Conservation (phyloP, 2,797 vertebrate genomes). For the Epinephelus malabaricus region DNA sequence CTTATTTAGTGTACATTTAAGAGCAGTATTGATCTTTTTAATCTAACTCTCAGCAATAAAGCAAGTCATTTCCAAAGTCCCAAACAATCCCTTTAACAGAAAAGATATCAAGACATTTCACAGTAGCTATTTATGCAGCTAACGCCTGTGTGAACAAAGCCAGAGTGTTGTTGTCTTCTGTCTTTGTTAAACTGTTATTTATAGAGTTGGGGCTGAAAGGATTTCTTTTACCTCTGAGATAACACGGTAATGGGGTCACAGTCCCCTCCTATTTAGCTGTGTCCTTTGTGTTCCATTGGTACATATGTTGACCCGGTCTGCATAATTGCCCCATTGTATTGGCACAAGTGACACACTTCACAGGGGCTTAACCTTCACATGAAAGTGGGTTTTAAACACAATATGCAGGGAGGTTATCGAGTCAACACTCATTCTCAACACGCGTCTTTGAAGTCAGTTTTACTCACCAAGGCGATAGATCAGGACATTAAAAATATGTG, state of each 20-base stretch:
- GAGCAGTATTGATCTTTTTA: background rate
- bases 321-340: conserved; percentile 66
- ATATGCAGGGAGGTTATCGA: conserved; percentile 34
- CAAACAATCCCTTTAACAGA: background rate
- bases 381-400: conserved; percentile 47
- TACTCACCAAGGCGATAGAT: conserved; percentile 56
- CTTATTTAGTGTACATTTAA: background rate
- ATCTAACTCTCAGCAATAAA: background rate
- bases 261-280: conserved; percentile 37
- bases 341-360: conserved; percentile 60
- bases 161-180: conserved; percentile 9
- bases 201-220: conserved; percentile 35
- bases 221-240: conserved; percentile 48
- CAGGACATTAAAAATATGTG: conserved; percentile 58
- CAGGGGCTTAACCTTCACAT: conserved; percentile 58
- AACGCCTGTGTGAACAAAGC: conserved; percentile 3
- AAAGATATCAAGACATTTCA: conserved; percentile 7
- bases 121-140: background rate
- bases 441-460: conserved; percentile 61
- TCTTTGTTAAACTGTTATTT: conserved; percentile 31
- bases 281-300: conserved; percentile 69
- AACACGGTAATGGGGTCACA: conserved; percentile 66
- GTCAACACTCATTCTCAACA: conserved; percentile 57
- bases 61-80: background rate
- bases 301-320: conserved; percentile 65